These are phyloP conservation scores for Dolomedes plantarius DNA, from an alignment of 2,888 invertebrate genomes.

Conservation along the genomic window DNA sequence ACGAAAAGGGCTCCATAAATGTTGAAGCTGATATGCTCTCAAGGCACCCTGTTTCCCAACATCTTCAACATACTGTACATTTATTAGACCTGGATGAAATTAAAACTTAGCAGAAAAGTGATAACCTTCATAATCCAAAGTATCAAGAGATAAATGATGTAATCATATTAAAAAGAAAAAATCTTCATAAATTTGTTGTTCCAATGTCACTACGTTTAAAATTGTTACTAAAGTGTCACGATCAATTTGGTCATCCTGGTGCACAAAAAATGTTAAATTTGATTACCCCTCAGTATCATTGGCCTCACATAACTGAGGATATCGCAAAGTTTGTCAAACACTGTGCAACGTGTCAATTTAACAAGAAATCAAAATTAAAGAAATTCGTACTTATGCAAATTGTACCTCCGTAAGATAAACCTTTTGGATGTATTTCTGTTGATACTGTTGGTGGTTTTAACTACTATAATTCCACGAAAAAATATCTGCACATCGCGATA, in stretches of 20 bases:
- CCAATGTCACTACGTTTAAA: not conserved
- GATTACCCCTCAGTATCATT: not conserved
- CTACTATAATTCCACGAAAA: constrained; percentile 7
- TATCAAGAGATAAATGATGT: not conserved
- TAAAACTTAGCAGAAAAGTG: not conserved
- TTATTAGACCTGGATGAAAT: not conserved
- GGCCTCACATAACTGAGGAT: not conserved
- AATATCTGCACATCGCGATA: not conserved
- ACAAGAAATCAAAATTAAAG: constrained; percentile 9
- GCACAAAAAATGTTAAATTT: not conserved
- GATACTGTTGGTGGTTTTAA: not conserved
- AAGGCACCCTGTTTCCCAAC: not conserved
- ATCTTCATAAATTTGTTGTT: not conserved
- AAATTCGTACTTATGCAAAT: not conserved
- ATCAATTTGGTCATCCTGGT: not conserved
- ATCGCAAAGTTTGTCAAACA: not conserved
- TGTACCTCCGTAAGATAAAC: not conserved
- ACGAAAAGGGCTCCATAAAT: not conserved
- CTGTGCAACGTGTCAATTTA: not conserved
- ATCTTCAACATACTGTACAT: not conserved
- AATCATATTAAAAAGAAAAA: not conserved
- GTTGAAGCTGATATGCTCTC: not conserved
- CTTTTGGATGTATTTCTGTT: not conserved
- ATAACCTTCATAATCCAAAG: not conserved
- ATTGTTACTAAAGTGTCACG: not conserved